Evolutionary conservation across 2,113 vertebrate genomes (phyloP).

Genomic region (Himantopus leucocephalus): DNA sequence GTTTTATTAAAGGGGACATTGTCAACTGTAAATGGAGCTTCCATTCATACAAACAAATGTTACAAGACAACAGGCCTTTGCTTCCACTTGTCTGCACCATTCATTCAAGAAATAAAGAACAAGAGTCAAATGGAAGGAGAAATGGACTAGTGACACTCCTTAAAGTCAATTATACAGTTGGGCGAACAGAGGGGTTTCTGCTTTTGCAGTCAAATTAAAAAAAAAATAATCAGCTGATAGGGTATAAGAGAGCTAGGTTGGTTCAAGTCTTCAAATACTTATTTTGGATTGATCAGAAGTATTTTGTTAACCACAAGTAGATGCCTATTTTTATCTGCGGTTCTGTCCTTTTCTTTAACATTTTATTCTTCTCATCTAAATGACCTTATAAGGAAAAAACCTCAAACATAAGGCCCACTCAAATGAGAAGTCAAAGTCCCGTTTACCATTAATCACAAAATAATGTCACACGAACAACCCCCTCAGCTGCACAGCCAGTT

Average conservation of each 20-base stretch:
- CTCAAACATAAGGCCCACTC: neutral
- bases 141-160: neutral
- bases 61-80: neutral
- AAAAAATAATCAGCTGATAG: neutral
- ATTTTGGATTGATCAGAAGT: neutral
- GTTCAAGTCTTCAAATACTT: neutral
- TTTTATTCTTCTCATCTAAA: neutral
- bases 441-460: neutral
- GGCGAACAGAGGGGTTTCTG: neutral
- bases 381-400: neutral
- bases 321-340: neutral
- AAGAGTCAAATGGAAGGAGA: neutral
- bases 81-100: neutral
- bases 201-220: neutral
- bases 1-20: neutral
- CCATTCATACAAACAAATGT: neutral
- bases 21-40: neutral
- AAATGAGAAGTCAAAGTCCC: neutral
- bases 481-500: neutral
- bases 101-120: neutral
- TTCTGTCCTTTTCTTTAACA: neutral
- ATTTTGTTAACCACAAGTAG: neutral
- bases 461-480: no score
- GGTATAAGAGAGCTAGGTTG: neutral
- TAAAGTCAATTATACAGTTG: neutral